Conservation (phyloP, 2,113 vertebrate genomes). For the Bolborhynchus lineola region DNA sequence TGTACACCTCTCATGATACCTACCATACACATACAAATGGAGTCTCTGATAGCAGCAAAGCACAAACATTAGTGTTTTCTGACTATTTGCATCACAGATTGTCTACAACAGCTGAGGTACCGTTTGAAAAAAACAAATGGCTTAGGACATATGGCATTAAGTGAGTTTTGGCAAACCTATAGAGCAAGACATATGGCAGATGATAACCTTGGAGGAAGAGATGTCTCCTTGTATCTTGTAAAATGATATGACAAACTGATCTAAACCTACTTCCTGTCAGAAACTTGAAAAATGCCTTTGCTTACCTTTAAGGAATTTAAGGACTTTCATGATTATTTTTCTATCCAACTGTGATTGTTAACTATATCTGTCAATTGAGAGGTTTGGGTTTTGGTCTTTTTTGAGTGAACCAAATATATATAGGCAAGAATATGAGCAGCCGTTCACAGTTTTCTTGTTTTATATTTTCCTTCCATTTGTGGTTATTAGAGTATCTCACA, state of each 20-base stretch:
- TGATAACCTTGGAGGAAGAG: conserved; percentile 46
- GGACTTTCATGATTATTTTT: neutral
- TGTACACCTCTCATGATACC: neutral
- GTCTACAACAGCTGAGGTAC: neutral
- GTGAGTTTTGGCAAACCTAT: conserved; percentile 47
- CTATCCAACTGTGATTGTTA: neutral
- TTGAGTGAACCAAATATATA: neutral
- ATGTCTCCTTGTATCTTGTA: neutral
- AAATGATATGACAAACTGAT: neutral
- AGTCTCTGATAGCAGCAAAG: neutral
- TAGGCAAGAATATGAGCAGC: neutral
- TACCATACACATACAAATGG: neutral
- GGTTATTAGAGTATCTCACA: neutral
- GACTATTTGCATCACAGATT: neutral
- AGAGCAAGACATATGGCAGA: conserved; percentile 35
- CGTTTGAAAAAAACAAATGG: neutral
- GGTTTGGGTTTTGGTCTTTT: neutral
- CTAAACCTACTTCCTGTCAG: neutral
- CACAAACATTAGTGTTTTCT: neutral
- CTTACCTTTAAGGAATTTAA: neutral
- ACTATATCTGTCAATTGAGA: neutral
- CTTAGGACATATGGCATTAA: conserved; percentile 45
- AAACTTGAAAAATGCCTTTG: neutral
- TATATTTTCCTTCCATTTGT: neutral
- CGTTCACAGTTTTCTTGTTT: neutral